phyloP scores from a whole-genome alignment of 2,113 vertebrate genomes.

The Anarrhichthys ocellatus region DNA sequence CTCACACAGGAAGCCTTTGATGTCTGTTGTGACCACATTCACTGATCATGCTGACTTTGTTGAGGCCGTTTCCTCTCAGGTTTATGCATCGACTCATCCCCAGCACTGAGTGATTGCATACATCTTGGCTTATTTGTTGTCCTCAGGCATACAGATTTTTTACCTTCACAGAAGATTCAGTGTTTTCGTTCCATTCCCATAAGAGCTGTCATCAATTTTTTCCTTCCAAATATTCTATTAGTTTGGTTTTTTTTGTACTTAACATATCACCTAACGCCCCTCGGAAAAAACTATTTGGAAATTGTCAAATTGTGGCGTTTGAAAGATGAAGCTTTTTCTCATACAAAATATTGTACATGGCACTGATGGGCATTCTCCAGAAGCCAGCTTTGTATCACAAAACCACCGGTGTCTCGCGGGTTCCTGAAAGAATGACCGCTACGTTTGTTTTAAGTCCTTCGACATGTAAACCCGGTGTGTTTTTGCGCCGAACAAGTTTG shows the following conservation, averaged over 20 bases:
- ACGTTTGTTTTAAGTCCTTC: slow-evolving; percentile 72
- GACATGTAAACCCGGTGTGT: slow-evolving; percentile 65
- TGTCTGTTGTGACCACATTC: slow-evolving; percentile 56
- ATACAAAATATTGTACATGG: slow-evolving; percentile 38
- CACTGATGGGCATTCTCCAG: slow-evolving; percentile 24
- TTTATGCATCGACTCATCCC: slow-evolving; percentile 43
- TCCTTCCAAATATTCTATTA: not conserved
- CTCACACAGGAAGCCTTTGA: slow-evolving; percentile 42
- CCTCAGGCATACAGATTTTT: not conserved
- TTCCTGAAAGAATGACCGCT: slow-evolving; percentile 59
- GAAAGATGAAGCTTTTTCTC: slow-evolving; percentile 8
- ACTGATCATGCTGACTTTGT: slow-evolving; percentile 37
- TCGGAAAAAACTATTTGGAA: slow-evolving; percentile 18
- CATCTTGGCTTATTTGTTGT: slow-evolving; percentile 30
- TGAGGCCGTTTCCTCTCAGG: slow-evolving; percentile 39
- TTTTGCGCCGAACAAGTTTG: slow-evolving; percentile 35
- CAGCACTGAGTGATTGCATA: slow-evolving; percentile 20
- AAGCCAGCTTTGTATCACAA: slow-evolving; percentile 43
- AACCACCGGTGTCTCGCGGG: slow-evolving; percentile 53
- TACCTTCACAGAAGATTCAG: not conserved
- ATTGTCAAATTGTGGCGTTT: slow-evolving; percentile 13
- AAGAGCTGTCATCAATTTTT: not conserved
- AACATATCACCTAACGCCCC: slow-evolving; percentile 13
- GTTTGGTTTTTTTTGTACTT: slow-evolving; percentile 22
- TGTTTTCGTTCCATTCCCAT: not conserved